Evolutionary conservation across 2,888 invertebrate species (phyloP).

Genomic region (Spodoptera picta): DNA sequence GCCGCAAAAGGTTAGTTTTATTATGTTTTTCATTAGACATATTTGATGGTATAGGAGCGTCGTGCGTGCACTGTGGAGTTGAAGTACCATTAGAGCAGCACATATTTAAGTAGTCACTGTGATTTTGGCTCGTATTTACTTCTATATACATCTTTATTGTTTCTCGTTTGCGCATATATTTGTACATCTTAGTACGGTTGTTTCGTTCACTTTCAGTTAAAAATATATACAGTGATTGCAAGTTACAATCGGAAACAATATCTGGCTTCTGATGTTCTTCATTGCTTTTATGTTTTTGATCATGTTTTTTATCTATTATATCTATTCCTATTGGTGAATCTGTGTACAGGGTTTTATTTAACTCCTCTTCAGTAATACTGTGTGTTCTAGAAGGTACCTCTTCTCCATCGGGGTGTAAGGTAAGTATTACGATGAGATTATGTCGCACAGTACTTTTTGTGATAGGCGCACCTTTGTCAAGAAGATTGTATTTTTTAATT

Average conservation of each 20-base stretch:
- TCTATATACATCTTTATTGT: conserved; percentile 77
- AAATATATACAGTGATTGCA: conserved; percentile 73
- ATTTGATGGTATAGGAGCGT: conserved; percentile 20
- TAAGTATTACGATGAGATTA: conserved; percentile 74
- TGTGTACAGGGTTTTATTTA: conserved; percentile 61
- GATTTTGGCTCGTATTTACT: conserved; percentile 58
- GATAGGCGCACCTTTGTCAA: conserved; percentile 51
- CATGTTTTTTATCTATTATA: conserved; percentile 69
- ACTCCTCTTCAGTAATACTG: conserved; percentile 53
- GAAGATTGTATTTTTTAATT: conserved; percentile 69
- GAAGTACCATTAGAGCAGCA: conserved; percentile 64
- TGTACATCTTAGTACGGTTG: conserved; percentile 71
- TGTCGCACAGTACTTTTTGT: conserved; percentile 51
- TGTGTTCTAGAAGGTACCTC: conserved; percentile 25
- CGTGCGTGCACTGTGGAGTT: conserved; percentile 47
- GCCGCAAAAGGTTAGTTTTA: conserved; percentile 10
- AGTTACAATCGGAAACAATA: conserved; percentile 63
- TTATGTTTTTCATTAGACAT: conserved; percentile 5
- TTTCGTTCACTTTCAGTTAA: conserved; percentile 66
- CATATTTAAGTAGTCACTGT: conserved; percentile 63
- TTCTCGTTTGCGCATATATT: conserved; percentile 67
- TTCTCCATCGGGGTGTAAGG: conserved; percentile 60
- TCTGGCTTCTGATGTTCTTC: conserved; percentile 37
- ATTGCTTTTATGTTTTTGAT: conserved; percentile 49
- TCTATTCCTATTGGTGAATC: conserved; percentile 72